Conservation (phyloP, 2,888 invertebrate genomes). For the Abrostola triplasia region DNA sequence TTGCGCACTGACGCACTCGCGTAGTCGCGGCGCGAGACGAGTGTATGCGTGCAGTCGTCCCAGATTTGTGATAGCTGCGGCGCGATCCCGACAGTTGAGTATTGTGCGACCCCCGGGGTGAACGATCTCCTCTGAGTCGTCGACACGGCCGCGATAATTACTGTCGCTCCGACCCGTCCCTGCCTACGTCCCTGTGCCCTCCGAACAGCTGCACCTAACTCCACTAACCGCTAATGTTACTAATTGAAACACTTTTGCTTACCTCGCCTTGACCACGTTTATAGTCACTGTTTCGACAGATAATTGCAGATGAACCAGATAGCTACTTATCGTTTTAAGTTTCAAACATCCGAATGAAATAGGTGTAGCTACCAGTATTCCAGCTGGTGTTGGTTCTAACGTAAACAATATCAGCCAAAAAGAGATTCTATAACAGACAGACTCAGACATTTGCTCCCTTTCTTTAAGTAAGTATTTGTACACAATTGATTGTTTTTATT, state of each 20-base stretch:
- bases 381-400: background rate
- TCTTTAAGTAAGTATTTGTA: too few species aligned
- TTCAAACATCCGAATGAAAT: background rate
- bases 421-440: too few species aligned
- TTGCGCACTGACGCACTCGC: constrained; percentile 36
- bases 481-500: too few species aligned
- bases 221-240: constrained; percentile 58
- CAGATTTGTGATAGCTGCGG: constrained; percentile 77
- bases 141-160: constrained; percentile 86
- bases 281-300: constrained; percentile 39
- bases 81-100: constrained; percentile 79
- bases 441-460: too few species aligned
- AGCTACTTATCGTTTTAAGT: constrained; percentile 13
- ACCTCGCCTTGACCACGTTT: constrained; percentile 54
- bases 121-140: constrained; percentile 85
- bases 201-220: constrained; percentile 60
- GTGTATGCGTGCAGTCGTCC: constrained; percentile 62
- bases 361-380: background rate
- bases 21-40: constrained; percentile 39
- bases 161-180: constrained; percentile 78
- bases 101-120: constrained; percentile 85
- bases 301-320: constrained; percentile 44
- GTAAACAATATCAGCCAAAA: too few species aligned
- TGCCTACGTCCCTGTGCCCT: constrained; percentile 65
- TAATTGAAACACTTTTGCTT: constrained; percentile 67